Evolutionary conservation across 2,797 vertebrate species (phyloP).

Genomic region (Phaenicophaeus curvirostris): DNA sequence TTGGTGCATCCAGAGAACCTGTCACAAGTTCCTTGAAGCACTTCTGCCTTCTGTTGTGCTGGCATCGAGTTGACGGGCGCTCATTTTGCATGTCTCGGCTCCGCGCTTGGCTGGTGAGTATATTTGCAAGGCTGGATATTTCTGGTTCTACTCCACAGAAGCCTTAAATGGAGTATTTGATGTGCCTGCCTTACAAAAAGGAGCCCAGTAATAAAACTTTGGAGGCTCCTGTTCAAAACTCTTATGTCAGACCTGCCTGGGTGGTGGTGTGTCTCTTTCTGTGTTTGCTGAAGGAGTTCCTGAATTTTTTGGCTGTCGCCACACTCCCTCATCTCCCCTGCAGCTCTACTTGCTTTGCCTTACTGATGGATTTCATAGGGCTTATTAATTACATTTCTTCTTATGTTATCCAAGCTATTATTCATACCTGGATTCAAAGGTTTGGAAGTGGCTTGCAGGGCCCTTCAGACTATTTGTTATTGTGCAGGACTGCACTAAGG

Average conservation of each 20-base stretch:
- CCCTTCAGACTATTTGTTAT: neutral
- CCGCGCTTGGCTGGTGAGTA: constrained; percentile 60
- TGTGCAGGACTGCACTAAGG: neutral
- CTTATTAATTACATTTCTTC: neutral
- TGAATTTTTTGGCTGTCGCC: constrained; percentile 5
- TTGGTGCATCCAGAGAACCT: constrained; percentile 74
- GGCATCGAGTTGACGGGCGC: constrained; percentile 68
- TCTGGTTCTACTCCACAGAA: constrained; percentile 68
- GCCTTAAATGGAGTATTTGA: constrained; percentile 64
- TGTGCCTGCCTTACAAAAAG: constrained; percentile 55
- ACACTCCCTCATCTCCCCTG: neutral
- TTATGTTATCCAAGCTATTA: neutral
- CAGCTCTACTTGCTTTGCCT: constrained; percentile 23
- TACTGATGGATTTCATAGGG: neutral
- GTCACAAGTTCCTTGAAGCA: constrained; percentile 74
- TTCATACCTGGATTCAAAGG: neutral
- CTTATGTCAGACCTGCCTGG: constrained; percentile 57
- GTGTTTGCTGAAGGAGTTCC: constrained; percentile 49
- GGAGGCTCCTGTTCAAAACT: constrained; percentile 46
- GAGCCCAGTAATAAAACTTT: constrained; percentile 58
- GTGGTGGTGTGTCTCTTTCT: constrained; percentile 55
- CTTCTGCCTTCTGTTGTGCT: constrained; percentile 72
- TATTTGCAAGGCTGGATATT: constrained; percentile 71
- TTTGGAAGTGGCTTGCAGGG: neutral
- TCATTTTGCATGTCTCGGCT: constrained; percentile 72